Conservation (phyloP, 2,797 vertebrate species). For the Premnoplex brunnescens region DNA sequence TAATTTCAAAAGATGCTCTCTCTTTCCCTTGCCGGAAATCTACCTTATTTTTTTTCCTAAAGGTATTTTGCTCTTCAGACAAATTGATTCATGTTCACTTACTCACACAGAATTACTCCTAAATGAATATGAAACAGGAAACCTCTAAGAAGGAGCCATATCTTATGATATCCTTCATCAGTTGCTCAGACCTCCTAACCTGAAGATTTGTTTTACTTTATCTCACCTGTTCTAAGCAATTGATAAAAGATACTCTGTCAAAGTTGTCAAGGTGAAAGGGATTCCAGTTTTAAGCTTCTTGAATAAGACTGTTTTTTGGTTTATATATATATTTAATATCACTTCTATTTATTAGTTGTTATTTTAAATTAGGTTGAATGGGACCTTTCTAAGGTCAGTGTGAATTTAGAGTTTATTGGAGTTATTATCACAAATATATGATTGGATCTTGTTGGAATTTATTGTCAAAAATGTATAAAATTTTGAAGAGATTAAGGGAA, state of each 20-base stretch:
- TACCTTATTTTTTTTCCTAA: neutral
- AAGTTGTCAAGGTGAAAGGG: neutral
- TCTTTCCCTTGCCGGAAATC: neutral
- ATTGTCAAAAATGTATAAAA: neutral
- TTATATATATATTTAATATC: neutral
- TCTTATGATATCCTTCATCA: conserved; percentile 3
- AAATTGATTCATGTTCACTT: conserved; percentile 26
- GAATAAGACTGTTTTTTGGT: neutral
- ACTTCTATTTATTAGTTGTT: neutral
- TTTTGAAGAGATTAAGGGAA: neutral
- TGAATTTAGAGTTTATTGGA: neutral
- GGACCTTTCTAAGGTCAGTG: neutral
- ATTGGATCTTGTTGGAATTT: neutral
- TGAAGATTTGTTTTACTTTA: conserved; percentile 36
- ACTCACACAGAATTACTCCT: neutral
- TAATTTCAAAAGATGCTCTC: neutral
- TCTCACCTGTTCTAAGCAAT: neutral
- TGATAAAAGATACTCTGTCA: neutral
- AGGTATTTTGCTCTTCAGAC: neutral
- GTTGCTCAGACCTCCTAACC: neutral
- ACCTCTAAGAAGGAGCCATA: neutral
- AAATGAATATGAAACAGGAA: conserved; percentile 25
- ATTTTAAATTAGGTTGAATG: neutral
- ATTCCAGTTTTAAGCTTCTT: neutral
- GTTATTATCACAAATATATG: neutral